A percentile compares a stretch with the other conserved stretches of the same genome.
Conservation (phyloP, 2,113 vertebrate species). For the Brachypteracias leptosomus region DNA sequence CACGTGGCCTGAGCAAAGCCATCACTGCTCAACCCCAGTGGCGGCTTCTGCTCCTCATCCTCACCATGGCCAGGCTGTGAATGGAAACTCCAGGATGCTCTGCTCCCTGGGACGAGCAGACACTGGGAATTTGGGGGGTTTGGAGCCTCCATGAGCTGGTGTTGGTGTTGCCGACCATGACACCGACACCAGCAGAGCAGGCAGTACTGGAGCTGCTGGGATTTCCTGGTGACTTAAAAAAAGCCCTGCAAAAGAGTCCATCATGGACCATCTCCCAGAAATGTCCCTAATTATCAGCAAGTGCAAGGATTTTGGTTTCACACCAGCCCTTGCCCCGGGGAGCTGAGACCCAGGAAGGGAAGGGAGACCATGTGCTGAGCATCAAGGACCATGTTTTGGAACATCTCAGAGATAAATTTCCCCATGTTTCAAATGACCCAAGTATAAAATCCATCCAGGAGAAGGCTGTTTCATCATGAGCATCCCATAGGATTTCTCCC, state of each 20-base stretch:
- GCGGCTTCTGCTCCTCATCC: background rate
- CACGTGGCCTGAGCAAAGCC: background rate
- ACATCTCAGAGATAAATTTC: background rate
- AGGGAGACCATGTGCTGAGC: background rate
- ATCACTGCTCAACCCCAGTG: background rate
- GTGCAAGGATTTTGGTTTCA: background rate
- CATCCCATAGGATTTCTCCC: background rate
- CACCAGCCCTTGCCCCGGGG: background rate
- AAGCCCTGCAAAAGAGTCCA: background rate
- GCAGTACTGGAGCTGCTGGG: accelerated
- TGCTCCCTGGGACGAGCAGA: accelerated
- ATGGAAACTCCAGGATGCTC: background rate
- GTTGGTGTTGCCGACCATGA: accelerated
- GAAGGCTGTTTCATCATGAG: background rate
- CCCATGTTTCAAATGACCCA: background rate
- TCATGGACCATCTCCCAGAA: background rate
- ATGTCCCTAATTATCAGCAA: background rate
- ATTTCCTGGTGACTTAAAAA: background rate
- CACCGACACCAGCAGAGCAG: background rate
- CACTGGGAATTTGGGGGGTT: background rate
- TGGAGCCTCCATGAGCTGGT: background rate
- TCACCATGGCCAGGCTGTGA: accelerated
- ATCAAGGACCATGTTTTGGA: background rate
- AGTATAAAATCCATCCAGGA: background rate
- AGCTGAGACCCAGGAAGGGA: background rate